Evolutionary conservation across 92 coral and sea anemone species (phyloP), one percentile per base, ranked within the genome.

Genomic region (Ricordea florida): DNA sequence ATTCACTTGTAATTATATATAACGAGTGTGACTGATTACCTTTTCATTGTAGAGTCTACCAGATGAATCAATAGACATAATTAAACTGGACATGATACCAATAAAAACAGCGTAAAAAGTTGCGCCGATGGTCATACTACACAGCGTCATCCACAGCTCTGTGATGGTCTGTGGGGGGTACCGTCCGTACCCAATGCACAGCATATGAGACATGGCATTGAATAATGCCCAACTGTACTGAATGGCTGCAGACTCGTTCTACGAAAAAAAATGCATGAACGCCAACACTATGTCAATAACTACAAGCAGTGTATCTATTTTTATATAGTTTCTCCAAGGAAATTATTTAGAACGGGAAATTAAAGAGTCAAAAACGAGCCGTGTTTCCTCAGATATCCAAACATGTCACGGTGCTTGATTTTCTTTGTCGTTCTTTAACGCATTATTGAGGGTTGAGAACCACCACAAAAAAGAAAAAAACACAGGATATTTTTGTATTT

Each of bases 201-300:
- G 69, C 98, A 94, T 94, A 50, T 94, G 98, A 0, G 98, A 94
- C 93, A 94, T 82, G 57, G 98, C 98, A 18, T 92, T 94, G 69
- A 94, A 94, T 6, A 94, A 77, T 0, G 98, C 81, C 98, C 98
- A 94, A 60, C 97, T 92, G 84, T 94, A 94, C 91, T 94, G 98
- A 3, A 56, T 60, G 23, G 80, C 87, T n/a, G 82, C 69, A 10
- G 93, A 84, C 38, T 87, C 66, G 66, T 90, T 76, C 98, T 93
- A 67, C 15, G 15, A 15, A 57, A 65, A 25, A 3, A 67, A n/a
- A n/a, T n/a, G n/a, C n/a, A n/a, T n/a, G n/a, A n/a, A n/a, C n/a
- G n/a, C n/a, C n/a, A n/a, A 67, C 15, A 31, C 15, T 34, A 20
- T 18, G 27, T 32, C 15, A n/a, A 3, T 18, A 5, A 10, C 8